Base-by-base conservation (phyloP, 2,113 vertebrate species). In the Trochalopteron elliotii region DNA sequence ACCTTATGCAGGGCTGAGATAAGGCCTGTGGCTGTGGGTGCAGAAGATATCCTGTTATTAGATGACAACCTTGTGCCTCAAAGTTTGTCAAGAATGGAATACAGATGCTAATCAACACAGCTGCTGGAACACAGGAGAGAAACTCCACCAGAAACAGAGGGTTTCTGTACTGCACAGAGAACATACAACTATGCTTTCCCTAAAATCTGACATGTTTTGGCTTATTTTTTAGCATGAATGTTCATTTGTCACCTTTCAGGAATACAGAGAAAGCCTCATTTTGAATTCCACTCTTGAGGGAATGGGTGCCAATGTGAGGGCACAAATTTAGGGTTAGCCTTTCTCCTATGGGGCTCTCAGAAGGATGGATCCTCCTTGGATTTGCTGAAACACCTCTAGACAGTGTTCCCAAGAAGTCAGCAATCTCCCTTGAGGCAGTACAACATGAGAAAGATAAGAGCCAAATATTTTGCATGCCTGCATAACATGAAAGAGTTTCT, bases 271-370 rank as follows among this genome's bases (percentile, higher is more conserved):
- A 70, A 72, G 25, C 19, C 21, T 19, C 11, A 17, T 9, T 81
- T 37, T 42, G 17, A 76, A 85, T 65, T 59, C 37, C 10, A 10
- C 42, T 39, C 68, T 18, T 35, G 59, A 13, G 60, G 45, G 57
- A 82, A 49, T 0, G 1, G 33, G 19, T 55, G 57, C 33, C 67
- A 82, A 37, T 0, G 0, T 0, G 7, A 68, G 31, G 61, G 16
- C 8, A 53, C 0, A 4, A 72, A 63, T 0, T 23, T 49, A 83
- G 33, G 69, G 49, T 49, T 28, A 63, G 40, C 28, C 53, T 75
- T 27, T n/a, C 42, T 59, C 52, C 74, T 49, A 0, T 7, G 60
- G 76, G 49, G 40, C 40, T 49, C 81, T 76, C 47, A 23, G 35
- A 16, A 83, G 10, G n/a, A 21, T 45, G n/a, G 45, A 20, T 82